Evolutionary conservation across 2,888 invertebrate species (phyloP).

Genomic region (Epinotia brunnichana): DNA sequence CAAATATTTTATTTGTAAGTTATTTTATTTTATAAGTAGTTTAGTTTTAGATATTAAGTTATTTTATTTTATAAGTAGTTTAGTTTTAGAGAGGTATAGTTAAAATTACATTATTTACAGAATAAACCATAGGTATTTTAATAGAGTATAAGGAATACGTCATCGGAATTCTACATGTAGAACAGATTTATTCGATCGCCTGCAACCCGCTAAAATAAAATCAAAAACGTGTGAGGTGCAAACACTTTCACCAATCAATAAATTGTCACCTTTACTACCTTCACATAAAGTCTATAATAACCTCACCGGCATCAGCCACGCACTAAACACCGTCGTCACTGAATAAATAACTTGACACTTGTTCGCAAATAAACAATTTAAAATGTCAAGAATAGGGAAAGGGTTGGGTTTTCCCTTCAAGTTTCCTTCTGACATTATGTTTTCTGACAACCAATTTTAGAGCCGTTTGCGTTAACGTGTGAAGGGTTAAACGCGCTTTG

Average conservation of each 20-base stretch:
- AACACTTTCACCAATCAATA: constrained; percentile 4
- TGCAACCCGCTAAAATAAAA: constrained; percentile 2
- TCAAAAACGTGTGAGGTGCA: neutral
- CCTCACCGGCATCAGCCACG: neutral
- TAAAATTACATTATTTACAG: no score
- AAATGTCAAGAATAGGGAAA: constrained; percentile 82
- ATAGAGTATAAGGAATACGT: no score
- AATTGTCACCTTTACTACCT: constrained; percentile 12
- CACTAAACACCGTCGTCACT: constrained; percentile 55
- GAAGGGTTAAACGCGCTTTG: constrained; percentile 51
- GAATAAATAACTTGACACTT: constrained; percentile 82
- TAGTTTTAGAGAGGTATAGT: no score
- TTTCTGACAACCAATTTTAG: constrained; percentile 78
- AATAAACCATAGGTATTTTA: no score
- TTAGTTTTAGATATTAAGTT: no score
- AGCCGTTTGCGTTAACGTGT: constrained; percentile 64
- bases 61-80: no score
- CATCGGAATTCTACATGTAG: no score
- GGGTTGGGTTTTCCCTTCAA: constrained; percentile 72
- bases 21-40: no score
- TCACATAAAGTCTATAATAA: constrained; percentile 13
- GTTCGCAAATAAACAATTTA: constrained; percentile 83
- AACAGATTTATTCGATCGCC: neutral
- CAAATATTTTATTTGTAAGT: no score
- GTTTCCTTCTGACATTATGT: constrained; percentile 75